Evolutionary conservation across 2,113 vertebrate genomes (phyloP), one percentile per base, ranked within the genome.

Genomic region (Oreochromis aureus): DNA sequence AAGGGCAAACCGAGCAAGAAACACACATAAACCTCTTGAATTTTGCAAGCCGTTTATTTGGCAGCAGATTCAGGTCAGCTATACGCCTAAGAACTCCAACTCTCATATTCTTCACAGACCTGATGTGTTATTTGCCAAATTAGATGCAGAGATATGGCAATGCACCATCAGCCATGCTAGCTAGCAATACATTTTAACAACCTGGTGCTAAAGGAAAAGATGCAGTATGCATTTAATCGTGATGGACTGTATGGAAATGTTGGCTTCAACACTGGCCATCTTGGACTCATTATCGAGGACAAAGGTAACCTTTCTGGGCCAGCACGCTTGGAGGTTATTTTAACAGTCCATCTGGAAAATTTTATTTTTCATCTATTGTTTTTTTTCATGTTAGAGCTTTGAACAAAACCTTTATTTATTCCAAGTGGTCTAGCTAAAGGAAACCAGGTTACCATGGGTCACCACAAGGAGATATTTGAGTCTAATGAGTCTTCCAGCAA

Each of bases 271-370:
- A 89, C 87, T 88, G 81, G 81, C 83, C 92, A 89, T 92, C 82
- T 89, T 94, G 91, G 93, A 95, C 84, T 84, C 78, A 69, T 87
- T 88, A 85, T 85, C 34, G 56, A 87, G 90, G 92, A 93, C 86
- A 81, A 87, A 92, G 85, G 81, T 90, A 80, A 87, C 89, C 22
- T 76, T 76, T 83, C 53, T 41, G 76, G 73, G 89, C 90, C 86
- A 89, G 80, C 51, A 84, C n/a, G 39, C 91, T 91, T 90, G 86
- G 89, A 92, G 87, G 87, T 85, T 90, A 63, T 85, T 95, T 95
- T 91, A 93, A 95, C 84, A 89, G 92, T 91, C 87, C 66, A 86
- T 90, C 69, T 90, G 93, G 91, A 95, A 91, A 89, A 81, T 92
- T 91, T 81, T 84, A 92, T 90, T 93, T 89, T 88, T 89, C 86